A percentile compares a stretch with the other conserved stretches of the same genome.
These are phyloP conservation scores for Botia almorhae DNA, from an alignment of 2,797 vertebrate species.

Conservation along the genomic window DNA sequence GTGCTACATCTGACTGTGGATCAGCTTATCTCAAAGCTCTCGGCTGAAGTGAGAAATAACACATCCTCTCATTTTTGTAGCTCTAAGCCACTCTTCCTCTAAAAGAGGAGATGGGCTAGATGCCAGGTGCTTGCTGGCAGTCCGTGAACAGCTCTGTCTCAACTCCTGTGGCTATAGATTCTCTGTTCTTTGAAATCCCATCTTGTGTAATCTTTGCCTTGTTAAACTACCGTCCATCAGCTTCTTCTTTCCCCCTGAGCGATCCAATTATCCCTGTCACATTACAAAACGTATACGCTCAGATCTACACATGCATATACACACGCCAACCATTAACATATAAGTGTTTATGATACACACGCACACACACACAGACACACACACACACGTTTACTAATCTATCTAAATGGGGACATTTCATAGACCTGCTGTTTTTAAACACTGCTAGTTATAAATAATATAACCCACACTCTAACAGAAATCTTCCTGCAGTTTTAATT, in stretches of 20 bases:
- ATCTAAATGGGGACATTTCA: too few species aligned
- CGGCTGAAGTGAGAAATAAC: slow-evolving; percentile 47
- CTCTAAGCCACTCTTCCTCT: slow-evolving; percentile 52
- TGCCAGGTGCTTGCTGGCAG: slow-evolving; percentile 51
- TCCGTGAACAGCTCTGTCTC: slow-evolving; percentile 42
- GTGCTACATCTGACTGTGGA: slow-evolving; percentile 26
- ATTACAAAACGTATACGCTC: slow-evolving; percentile 11
- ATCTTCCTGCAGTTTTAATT: too few species aligned
- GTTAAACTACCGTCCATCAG: slow-evolving; percentile 61
- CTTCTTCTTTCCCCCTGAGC: slow-evolving; percentile 42
- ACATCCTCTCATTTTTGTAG: slow-evolving; percentile 27
- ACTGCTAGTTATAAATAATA: too few species aligned
- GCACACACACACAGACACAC: too few species aligned
- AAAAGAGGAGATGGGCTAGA: slow-evolving; percentile 55
- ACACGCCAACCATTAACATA: too few species aligned
- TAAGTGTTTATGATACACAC: too few species aligned
- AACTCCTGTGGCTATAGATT: slow-evolving; percentile 53
- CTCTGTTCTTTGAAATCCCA: slow-evolving; percentile 52
- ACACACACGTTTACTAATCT: too few species aligned
- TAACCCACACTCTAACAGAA: too few species aligned
- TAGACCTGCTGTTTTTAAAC: too few species aligned
- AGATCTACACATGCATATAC: slow-evolving; percentile 16
- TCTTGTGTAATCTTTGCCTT: slow-evolving; percentile 59
- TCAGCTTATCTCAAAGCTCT: slow-evolving; percentile 29
- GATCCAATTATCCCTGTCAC: slow-evolving; percentile 43